Evolutionary conservation across 2,797 vertebrate genomes (phyloP).

Genomic region (Sylvia borin): DNA sequence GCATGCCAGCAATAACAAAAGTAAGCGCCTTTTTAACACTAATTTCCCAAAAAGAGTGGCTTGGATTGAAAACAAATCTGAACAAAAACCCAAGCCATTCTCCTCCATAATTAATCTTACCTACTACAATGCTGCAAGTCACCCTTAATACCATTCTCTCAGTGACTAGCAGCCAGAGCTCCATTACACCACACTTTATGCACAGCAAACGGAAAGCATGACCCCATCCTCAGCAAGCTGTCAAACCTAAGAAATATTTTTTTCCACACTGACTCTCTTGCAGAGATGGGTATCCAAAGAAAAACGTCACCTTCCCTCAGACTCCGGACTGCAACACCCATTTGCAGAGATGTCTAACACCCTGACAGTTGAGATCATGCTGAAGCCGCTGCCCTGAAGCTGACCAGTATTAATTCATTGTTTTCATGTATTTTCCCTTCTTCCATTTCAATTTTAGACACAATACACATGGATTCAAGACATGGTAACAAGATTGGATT

Average conservation of each 20-base stretch:
- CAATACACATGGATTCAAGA: background rate
- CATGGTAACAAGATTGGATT: background rate
- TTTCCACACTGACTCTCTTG: background rate
- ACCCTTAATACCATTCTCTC: background rate
- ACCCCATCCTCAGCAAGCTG: background rate
- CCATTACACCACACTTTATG: background rate
- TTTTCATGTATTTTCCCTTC: background rate
- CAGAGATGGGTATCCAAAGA: background rate
- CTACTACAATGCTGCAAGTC: background rate
- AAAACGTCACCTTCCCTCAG: background rate
- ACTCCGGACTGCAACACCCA: background rate
- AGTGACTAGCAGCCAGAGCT: background rate
- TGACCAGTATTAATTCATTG: background rate
- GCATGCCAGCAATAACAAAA: background rate
- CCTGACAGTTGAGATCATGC: background rate
- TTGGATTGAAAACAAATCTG: background rate
- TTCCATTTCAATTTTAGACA: background rate
- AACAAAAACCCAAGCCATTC: background rate
- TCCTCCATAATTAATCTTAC: background rate
- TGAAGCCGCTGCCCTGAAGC: background rate
- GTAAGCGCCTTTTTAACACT: background rate
- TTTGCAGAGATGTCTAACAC: background rate
- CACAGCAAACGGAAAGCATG: background rate
- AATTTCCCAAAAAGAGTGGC: background rate
- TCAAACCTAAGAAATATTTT: background rate